These are phyloP conservation scores for Phaedon cochleariae DNA, from an alignment of 2,888 invertebrate genomes.

Conservation along the genomic window DNA sequence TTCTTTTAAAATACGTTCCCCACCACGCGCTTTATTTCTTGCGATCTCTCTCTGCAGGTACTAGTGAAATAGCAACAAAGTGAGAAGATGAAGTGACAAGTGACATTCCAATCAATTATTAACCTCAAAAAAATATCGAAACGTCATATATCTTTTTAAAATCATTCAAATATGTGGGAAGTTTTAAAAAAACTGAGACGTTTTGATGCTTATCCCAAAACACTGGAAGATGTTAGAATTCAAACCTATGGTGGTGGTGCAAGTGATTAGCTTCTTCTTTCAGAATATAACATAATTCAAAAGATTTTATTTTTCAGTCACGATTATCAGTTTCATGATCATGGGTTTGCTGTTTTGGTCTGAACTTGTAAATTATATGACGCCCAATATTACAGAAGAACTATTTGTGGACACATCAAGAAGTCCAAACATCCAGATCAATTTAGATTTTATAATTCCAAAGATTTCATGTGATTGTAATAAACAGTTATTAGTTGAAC, in stretches of 20 bases:
- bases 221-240: constrained; percentile 92
- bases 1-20: too few relatives aligned
- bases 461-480: constrained; percentile 92
- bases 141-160: too few relatives aligned
- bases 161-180: constrained; percentile 35
- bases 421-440: constrained; percentile 91
- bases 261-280: constrained; percentile 66
- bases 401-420: constrained; percentile 97
- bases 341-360: constrained; percentile 85
- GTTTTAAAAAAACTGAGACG: constrained; percentile 68
- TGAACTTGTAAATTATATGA: constrained; percentile 86
- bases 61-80: too few relatives aligned
- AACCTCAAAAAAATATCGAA: too few relatives aligned
- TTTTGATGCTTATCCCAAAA: constrained; percentile 97
- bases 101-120: too few relatives aligned
- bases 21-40: too few relatives aligned
- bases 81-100: too few relatives aligned
- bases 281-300: constrained; percentile 22
- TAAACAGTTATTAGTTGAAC: neutral
- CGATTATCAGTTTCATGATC: constrained; percentile 83
- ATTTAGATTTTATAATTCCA: constrained; percentile 89
- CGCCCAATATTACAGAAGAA: constrained; percentile 89
- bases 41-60: too few relatives aligned
- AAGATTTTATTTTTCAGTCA: constrained; percentile 74
- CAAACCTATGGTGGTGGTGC: constrained; percentile 94